phyloP scores from a whole-genome alignment of 2,888 invertebrate species.

The Drosophila percnosoma region DNA sequence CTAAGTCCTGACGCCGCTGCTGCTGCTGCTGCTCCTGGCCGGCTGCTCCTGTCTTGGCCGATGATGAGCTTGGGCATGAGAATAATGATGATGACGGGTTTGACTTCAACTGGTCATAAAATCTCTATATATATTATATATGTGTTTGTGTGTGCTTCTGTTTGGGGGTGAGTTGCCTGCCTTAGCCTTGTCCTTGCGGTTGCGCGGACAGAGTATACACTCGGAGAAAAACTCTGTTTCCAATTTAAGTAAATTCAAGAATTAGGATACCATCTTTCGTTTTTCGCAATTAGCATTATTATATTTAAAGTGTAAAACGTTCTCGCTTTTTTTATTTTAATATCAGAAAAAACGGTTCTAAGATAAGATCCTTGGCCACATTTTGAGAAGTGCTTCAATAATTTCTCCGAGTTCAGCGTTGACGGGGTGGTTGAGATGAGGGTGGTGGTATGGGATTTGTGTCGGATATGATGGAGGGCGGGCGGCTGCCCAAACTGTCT shows the following conservation, averaged over 20 bases:
- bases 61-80: slow-evolving; percentile 22
- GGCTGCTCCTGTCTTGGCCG: slow-evolving; percentile 40
- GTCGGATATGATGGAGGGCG: neutral
- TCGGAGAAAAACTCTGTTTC: neutral
- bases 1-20: slow-evolving; percentile 52
- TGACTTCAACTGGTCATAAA: slow-evolving; percentile 77
- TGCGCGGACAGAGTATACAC: slow-evolving; percentile 60
- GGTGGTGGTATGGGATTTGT: neutral
- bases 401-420: neutral
- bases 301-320: neutral
- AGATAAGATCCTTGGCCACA: neutral
- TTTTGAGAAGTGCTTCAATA: neutral
- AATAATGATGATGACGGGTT: slow-evolving; percentile 69
- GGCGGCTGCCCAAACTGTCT: slow-evolving; percentile 29
- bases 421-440: neutral
- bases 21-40: slow-evolving; percentile 21
- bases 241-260: neutral
- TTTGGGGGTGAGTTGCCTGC: slow-evolving; percentile 13
- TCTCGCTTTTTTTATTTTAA: neutral
- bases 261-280: neutral
- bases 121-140: slow-evolving; percentile 14
- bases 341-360: neutral
- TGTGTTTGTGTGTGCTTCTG: slow-evolving; percentile 6
- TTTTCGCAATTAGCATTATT: too few species aligned
- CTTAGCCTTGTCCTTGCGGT: slow-evolving; percentile 68